Evolutionary conservation across 2,113 vertebrate genomes (phyloP).

Genomic region (Pungitius pungitius): DNA sequence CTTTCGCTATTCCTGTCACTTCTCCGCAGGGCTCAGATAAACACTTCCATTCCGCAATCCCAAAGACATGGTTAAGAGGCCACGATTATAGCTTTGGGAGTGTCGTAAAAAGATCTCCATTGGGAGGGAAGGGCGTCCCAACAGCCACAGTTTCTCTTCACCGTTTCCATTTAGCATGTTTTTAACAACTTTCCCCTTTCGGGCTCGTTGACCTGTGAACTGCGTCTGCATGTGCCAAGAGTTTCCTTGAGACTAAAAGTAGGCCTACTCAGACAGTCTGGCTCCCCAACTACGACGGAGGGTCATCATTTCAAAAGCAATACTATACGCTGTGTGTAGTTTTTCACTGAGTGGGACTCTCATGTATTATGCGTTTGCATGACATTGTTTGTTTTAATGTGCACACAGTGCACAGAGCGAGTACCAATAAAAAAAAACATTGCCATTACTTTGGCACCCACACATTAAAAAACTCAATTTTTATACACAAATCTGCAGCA

Average conservation of each 20-base stretch:
- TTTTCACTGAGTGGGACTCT: slow-evolving; percentile 27
- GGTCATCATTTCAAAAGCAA: slow-evolving; percentile 38
- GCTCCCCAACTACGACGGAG: slow-evolving; percentile 39
- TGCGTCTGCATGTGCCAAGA: slow-evolving; percentile 58
- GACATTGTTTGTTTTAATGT: slow-evolving; percentile 12
- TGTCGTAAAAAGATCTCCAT: slow-evolving; percentile 72
- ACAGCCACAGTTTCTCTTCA: slow-evolving; percentile 57
- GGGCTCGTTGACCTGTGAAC: slow-evolving; percentile 60
- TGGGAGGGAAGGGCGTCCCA: slow-evolving; percentile 45
- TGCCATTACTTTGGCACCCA: slow-evolving; percentile 10
- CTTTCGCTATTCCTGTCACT: slow-evolving; percentile 72
- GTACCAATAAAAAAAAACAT: slow-evolving; percentile 22
- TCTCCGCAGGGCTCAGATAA: slow-evolving; percentile 70
- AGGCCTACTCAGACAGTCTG: slow-evolving; percentile 57
- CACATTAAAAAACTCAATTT: slow-evolving; percentile 9
- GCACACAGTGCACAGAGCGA: neutral
- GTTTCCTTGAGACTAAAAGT: slow-evolving; percentile 53
- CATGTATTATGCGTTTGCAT: slow-evolving; percentile 22
- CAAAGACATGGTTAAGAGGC: slow-evolving; percentile 74
- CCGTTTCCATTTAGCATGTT: slow-evolving; percentile 65
- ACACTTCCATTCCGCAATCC: slow-evolving; percentile 76
- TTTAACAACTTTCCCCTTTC: slow-evolving; percentile 55
- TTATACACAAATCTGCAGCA: neutral
- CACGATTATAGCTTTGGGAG: slow-evolving; percentile 77
- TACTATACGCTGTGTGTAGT: slow-evolving; percentile 38